These are phyloP conservation scores for Semnornis frantzii DNA, from an alignment of 2,113 vertebrate species.

Conservation along the genomic window DNA sequence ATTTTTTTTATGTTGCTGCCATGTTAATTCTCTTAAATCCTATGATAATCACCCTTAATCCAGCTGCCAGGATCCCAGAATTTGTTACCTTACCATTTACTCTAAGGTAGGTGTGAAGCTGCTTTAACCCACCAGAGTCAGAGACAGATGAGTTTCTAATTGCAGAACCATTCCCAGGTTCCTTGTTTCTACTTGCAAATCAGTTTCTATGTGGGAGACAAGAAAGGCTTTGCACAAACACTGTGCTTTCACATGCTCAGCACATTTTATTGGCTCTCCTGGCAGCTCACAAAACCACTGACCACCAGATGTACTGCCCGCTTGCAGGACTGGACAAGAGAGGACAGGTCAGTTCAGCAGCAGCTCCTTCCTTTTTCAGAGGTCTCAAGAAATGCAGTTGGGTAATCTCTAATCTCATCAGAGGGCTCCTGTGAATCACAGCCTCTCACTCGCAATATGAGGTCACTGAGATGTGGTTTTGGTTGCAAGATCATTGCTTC, in stretches of 20 bases:
- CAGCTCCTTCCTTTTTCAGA: not conserved
- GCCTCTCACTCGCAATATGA: not conserved
- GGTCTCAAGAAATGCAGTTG: not conserved
- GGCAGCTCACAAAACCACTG: conserved; percentile 34
- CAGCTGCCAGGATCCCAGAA: not conserved
- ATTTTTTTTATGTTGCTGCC: not conserved
- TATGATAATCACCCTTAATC: conserved; percentile 23
- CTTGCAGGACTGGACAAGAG: not conserved
- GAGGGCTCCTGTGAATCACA: not conserved
- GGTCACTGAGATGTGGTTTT: not conserved
- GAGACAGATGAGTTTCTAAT: conserved; percentile 17
- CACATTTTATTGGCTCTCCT: not conserved
- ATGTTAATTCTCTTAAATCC: conserved; percentile 19
- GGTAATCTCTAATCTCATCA: not conserved
- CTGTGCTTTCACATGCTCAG: not conserved
- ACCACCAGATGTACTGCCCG: not conserved
- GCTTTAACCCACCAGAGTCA: not conserved
- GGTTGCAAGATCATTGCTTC: not conserved
- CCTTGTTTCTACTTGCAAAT: conserved; percentile 38
- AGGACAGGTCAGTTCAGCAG: not conserved
- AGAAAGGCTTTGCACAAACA: conserved; percentile 1
- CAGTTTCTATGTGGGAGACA: not conserved
- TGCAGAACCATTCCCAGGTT: conserved; percentile 2
- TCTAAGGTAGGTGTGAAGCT: conserved; percentile 7
- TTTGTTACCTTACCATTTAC: not conserved